These are phyloP conservation scores for Cryptotis parvus DNA, from an alignment of 2,113 vertebrate species.

Conservation along the genomic window DNA sequence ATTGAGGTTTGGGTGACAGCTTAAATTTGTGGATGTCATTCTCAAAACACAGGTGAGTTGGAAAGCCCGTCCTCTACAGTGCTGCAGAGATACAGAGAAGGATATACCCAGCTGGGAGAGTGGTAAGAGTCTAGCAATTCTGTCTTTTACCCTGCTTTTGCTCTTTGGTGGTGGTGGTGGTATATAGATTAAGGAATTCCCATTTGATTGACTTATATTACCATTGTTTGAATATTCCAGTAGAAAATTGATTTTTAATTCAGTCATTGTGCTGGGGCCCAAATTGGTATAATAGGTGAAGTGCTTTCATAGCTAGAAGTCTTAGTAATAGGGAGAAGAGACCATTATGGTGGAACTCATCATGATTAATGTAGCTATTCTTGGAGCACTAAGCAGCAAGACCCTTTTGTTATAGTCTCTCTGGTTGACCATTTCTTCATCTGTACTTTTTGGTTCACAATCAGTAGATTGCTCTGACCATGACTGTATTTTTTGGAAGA, in stretches of 20 bases:
- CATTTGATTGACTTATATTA: conserved; percentile 26
- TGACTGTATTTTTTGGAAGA: conserved; percentile 36
- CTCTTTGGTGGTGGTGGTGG: conserved; percentile 46
- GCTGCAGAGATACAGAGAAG: conserved; percentile 75
- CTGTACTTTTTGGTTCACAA: background rate
- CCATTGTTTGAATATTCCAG: background rate
- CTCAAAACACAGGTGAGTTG: conserved; percentile 77
- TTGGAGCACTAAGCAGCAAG: background rate
- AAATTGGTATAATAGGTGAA: conserved; percentile 17
- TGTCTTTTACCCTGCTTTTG: background rate
- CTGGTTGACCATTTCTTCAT: background rate
- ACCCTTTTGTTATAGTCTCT: conserved; percentile 32
- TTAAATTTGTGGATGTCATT: conserved; percentile 77
- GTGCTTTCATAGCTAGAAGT: background rate
- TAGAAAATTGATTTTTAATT: conserved; percentile 28
- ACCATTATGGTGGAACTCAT: background rate
- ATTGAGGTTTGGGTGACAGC: background rate
- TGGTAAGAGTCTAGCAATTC: conserved; percentile 69
- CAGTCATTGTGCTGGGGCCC: background rate
- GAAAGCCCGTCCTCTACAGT: conserved; percentile 59
- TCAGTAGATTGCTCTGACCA: conserved; percentile 6
- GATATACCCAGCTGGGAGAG: conserved; percentile 45
- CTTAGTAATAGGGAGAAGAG: background rate
- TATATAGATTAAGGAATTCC: conserved; percentile 9
- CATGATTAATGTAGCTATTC: background rate